phyloP scores from a whole-genome alignment of 1,140 invertebrate species.

The Frieseomelitta varia region DNA sequence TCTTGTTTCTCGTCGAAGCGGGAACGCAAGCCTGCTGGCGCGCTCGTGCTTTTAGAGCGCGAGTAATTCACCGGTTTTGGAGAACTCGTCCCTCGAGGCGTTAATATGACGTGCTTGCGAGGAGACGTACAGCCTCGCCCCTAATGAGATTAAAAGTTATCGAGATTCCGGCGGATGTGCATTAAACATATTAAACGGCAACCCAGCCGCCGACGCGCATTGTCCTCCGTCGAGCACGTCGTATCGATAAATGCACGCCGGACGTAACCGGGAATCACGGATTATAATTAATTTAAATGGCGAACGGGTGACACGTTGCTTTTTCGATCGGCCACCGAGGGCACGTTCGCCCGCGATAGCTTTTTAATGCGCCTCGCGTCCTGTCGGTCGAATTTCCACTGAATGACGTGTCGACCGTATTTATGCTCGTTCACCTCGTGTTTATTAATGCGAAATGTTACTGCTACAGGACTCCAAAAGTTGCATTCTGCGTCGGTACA shows the following conservation, averaged over 20 bases:
- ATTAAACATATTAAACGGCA: constrained; percentile 42
- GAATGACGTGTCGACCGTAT: not conserved
- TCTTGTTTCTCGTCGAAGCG: not conserved
- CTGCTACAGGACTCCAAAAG: not conserved
- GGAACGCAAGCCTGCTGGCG: not conserved
- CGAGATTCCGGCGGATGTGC: not conserved
- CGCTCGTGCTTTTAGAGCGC: not conserved
- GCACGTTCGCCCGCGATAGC: not conserved
- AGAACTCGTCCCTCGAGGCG: not conserved
- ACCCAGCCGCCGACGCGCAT: not conserved
- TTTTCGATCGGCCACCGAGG: not conserved
- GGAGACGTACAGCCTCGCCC: not conserved
- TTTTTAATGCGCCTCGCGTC: not conserved
- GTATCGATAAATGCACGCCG: not conserved
- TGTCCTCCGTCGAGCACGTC: not conserved
- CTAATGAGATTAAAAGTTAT: constrained; percentile 42
- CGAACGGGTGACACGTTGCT: not conserved
- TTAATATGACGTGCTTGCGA: constrained; percentile 12
- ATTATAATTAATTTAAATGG: constrained; percentile 11
- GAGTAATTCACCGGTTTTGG: constrained; percentile 4
- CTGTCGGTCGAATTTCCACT: not conserved
- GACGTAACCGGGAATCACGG: not conserved
- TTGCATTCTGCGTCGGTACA: not conserved
- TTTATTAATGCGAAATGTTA: not conserved
- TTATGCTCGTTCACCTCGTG: not conserved